Base-by-base conservation (phyloP, 2,113 vertebrate species). In the Elephantulus edwardii region DNA sequence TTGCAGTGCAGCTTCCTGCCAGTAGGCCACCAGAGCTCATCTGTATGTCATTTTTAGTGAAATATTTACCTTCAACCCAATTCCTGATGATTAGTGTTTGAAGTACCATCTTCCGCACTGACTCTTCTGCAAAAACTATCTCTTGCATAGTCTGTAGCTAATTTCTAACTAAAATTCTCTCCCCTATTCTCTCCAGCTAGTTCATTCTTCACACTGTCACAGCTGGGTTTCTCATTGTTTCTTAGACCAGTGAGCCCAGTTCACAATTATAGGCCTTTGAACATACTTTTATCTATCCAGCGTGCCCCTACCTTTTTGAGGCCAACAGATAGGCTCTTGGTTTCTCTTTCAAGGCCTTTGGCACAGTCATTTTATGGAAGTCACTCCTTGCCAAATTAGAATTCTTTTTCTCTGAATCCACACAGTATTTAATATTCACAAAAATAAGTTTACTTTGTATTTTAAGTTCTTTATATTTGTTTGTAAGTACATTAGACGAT, bases 161-260 rank as follows among this genome's bases (percentile, higher is more conserved):
- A 78, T 54, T 82, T 64, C 62, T 85, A 5, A 48, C 38, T 68
- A 79, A 56, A 77, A 46, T 80, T 30, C 66, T 66, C 75, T 22
- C 35, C 33, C 30, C 5, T 22, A 54, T 60, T 68, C 30, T 87
- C 35, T 46, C 5, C 0, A 22, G n/a, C 44, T 3, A 76, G 5
- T 64, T 71, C 16, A 0, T 60, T 76, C 3, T 78, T 64, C 35
- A 52, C 16, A 9, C 44, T 60, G 48, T 62, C 46, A 48, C 66
- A 54, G 8, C 42, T 87, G 64, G 83, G 56, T 74, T 89, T 87
- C 81, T 94, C 83, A 22, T 62, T 79, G 30, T 91, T 91, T 68
- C 70, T 77, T 77, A 22, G 46, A 60, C 54, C 30, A 75, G 58
- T 76, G 56, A 82, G 22, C 14, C 1, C 28, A 40, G 60, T 83